These are phyloP conservation scores for Meiosimyza platycephala DNA, from an alignment of 2,888 invertebrate genomes.

Conservation along the genomic window DNA sequence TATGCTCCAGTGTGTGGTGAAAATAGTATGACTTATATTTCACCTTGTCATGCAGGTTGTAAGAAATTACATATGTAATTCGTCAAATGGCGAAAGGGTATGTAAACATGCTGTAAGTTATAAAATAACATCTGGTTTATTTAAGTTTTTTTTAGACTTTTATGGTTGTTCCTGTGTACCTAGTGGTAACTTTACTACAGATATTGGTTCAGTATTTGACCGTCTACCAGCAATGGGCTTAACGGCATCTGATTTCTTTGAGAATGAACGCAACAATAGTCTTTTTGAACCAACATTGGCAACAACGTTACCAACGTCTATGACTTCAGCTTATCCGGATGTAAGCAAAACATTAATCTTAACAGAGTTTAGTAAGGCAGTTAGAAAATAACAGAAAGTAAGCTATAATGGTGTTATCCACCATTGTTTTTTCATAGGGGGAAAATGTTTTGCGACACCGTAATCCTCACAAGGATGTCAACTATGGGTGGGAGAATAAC, in stretches of 20 bases:
- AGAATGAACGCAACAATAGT: slow-evolving; percentile 13
- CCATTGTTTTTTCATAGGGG: too few relatives aligned
- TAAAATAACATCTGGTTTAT: too few relatives aligned
- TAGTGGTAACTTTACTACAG: slow-evolving; percentile 42
- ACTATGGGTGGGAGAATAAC: too few relatives aligned
- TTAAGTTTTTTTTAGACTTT: slow-evolving; percentile 50
- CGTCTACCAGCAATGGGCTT: slow-evolving; percentile 54
- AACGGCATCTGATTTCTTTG: slow-evolving; percentile 17
- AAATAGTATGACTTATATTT: slow-evolving; percentile 77
- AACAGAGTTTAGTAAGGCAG: too few relatives aligned
- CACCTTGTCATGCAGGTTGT: slow-evolving; percentile 85
- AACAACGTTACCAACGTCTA: slow-evolving; percentile 12
- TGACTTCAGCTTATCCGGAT: slow-evolving; percentile 41
- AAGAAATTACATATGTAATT: slow-evolving; percentile 65
- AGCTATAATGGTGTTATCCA: too few relatives aligned
- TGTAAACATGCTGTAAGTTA: not conserved
- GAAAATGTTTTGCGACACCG: too few relatives aligned
- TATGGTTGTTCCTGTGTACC: slow-evolving; percentile 62
- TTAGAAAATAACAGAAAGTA: too few relatives aligned
- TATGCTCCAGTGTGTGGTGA: slow-evolving; percentile 80
- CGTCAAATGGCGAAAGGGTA: slow-evolving; percentile 68
- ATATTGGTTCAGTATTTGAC: slow-evolving; percentile 50
- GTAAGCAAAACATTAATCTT: slow-evolving; percentile 40
- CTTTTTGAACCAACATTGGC: slow-evolving; percentile 5
- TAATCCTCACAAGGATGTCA: too few relatives aligned